Conservation (phyloP, 2,797 vertebrate genomes). For the Oryzias sinensis region DNA sequence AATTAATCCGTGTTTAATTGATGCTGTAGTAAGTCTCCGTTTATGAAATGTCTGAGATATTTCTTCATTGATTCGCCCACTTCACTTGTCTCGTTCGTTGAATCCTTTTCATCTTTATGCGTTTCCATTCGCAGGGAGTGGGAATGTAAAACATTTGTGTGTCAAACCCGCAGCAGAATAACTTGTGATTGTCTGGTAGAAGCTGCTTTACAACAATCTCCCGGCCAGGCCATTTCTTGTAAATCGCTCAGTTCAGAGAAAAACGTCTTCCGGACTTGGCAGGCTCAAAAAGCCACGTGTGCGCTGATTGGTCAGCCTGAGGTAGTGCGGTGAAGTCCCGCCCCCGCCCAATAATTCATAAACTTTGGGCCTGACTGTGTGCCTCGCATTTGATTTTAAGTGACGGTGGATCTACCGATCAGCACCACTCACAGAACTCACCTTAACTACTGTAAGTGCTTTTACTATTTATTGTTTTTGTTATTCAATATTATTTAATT, state of each 20-base stretch:
- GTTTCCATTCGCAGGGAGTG: no score
- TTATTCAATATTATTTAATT: no score
- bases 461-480: constrained; percentile 11
- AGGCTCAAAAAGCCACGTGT: background rate
- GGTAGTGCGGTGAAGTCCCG: constrained; percentile 29
- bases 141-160: constrained; percentile 4
- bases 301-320: constrained; percentile 49
- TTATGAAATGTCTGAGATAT: no score
- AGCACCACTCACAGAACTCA: no score
- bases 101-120: no score
- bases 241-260: constrained; percentile 81
- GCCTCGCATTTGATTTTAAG: constrained; percentile 23
- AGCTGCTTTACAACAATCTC: constrained; percentile 28
- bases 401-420: constrained; percentile 2
- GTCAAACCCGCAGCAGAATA: constrained; percentile 18
- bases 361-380: constrained; percentile 9
- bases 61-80: no score
- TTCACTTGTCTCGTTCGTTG: no score
- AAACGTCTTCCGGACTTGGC: constrained; percentile 42
- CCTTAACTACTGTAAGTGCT: constrained; percentile 39
- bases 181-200: constrained; percentile 41
- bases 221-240: constrained; percentile 83
- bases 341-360: constrained; percentile 48
- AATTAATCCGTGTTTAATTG: no score
- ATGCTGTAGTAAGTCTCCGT: no score